These are phyloP conservation scores for Amniataba percoides DNA, from an alignment of 2,797 vertebrate species.

Conservation along the genomic window DNA sequence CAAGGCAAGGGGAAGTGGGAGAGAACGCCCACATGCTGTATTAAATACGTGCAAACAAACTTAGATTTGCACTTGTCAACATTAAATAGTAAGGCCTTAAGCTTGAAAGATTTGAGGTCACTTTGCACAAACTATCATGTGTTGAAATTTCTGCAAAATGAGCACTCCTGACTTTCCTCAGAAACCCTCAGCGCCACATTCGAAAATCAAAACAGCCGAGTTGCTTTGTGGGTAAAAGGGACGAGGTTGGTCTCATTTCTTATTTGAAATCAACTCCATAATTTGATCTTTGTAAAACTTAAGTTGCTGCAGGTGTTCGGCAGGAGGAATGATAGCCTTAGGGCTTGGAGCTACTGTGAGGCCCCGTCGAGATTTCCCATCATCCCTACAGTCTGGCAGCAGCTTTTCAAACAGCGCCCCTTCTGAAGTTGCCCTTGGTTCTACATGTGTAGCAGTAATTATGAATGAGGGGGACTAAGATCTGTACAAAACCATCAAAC, in stretches of 20 bases:
- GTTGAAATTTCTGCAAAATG: conserved; percentile 42
- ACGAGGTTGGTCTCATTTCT: conserved; percentile 79
- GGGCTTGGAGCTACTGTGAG: conserved; percentile 82
- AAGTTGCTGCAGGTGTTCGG: conserved; percentile 88
- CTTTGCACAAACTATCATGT: conserved; percentile 24
- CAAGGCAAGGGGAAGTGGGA: background rate
- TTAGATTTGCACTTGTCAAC: conserved; percentile 15
- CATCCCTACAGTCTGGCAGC: conserved; percentile 84
- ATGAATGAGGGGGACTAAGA: conserved; percentile 91
- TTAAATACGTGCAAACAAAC: background rate
- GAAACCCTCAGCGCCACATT: conserved; percentile 30
- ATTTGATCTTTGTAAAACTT: conserved; percentile 88
- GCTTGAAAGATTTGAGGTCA: conserved; percentile 47
- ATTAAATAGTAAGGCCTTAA: conserved; percentile 4
- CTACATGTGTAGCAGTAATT: conserved; percentile 92
- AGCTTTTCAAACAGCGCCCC: conserved; percentile 83
- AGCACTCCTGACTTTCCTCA: conserved; percentile 31
- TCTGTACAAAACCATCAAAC: conserved; percentile 90
- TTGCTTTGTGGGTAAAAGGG: conserved; percentile 57
- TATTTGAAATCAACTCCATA: conserved; percentile 86
- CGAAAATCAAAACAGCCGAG: conserved; percentile 58
- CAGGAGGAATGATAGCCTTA: conserved; percentile 86
- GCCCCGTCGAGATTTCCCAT: conserved; percentile 85
- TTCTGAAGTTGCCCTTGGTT: conserved; percentile 92
- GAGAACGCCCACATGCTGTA: background rate